phyloP scores from a whole-genome alignment of 2,113 vertebrate species.

The Ptychochromis oligacanthus region DNA sequence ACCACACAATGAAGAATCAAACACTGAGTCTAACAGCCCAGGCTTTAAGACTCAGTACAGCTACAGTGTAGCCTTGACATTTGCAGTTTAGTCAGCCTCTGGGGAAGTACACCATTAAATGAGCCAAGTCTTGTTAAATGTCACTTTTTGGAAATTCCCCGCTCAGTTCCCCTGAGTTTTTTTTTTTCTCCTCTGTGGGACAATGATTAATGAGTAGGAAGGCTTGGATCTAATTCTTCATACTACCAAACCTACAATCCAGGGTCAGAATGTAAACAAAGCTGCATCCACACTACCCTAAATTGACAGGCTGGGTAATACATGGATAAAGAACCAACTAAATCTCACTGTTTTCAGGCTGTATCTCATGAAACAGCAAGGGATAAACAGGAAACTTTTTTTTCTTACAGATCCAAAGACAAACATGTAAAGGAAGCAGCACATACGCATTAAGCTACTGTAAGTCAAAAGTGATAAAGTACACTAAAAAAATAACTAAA shows the following conservation, averaged over 20 bases:
- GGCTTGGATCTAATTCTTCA: background rate
- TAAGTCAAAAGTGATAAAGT: background rate
- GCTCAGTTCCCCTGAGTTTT: constrained; percentile 23
- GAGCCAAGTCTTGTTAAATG: constrained; percentile 59
- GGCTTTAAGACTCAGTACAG: constrained; percentile 18
- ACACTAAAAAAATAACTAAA: background rate
- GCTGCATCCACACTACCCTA: background rate
- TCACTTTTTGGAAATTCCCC: constrained; percentile 63
- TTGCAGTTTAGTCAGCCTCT: constrained; percentile 17
- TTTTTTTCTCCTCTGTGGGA: constrained; percentile 11
- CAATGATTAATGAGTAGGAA: constrained; percentile 37
- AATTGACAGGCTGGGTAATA: background rate
- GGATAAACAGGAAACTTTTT: constrained; percentile 8
- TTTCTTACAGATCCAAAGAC: background rate
- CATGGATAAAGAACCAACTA: constrained; percentile 10
- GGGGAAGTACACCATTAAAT: constrained; percentile 43
- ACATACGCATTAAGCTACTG: background rate
- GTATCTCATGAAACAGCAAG: background rate
- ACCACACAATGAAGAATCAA: background rate
- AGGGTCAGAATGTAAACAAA: constrained; percentile 15
- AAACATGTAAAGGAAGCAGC: background rate
- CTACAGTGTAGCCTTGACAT: constrained; percentile 27
- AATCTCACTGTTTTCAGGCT: background rate
- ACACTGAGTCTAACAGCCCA: background rate
- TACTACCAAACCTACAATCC: background rate